phyloP scores from a whole-genome alignment of 2,113 vertebrate genomes.

The Capricornis sumatraensis region DNA sequence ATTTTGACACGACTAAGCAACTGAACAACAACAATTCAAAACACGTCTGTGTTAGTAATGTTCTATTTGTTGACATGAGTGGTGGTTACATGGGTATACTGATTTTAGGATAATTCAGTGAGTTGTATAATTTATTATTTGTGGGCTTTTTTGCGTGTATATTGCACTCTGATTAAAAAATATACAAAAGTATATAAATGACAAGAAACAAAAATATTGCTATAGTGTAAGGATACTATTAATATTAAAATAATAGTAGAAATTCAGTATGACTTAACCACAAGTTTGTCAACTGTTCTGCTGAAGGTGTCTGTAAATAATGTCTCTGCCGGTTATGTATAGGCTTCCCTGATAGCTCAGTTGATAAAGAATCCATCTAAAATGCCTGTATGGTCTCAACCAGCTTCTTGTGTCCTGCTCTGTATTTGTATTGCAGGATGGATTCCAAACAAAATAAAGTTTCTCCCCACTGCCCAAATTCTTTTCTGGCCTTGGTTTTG shows the following conservation, averaged over 20 bases:
- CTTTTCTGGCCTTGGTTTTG: not conserved
- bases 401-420: not conserved
- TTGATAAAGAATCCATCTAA: not conserved
- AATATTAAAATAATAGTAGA: not conserved
- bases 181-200: not conserved
- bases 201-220: not conserved
- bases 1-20: fast-evolving
- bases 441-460: not conserved
- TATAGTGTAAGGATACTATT: not conserved
- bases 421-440: not conserved
- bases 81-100: not conserved
- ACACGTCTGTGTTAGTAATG: not conserved
- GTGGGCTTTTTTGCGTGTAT: not conserved
- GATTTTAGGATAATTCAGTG: not conserved
- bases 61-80: not conserved
- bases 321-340: not conserved
- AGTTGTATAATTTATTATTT: not conserved
- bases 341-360: not conserved
- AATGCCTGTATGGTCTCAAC: not conserved
- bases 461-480: not conserved
- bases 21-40: not conserved
- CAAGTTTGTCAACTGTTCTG: not conserved
- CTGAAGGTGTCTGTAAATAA: not conserved
- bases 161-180: not conserved
- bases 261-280: not conserved